Base-by-base conservation (phyloP, 2,888 invertebrate species). In the Parnassius orleans region DNA sequence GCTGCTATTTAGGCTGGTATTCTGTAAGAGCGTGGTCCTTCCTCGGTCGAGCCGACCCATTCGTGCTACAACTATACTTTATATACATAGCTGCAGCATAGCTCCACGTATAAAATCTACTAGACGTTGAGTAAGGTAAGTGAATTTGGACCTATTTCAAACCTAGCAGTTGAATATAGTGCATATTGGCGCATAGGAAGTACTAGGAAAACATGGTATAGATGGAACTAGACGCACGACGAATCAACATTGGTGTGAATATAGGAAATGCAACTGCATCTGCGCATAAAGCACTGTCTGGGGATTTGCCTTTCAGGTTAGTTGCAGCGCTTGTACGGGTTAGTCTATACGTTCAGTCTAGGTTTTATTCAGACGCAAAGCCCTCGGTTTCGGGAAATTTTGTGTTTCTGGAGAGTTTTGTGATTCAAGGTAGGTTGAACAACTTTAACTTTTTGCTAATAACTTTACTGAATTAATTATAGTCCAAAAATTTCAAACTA, bases 161-260 rank as follows among this genome's bases (percentile, higher is more conserved):
- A 19, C 56, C 12, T 41, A n/a, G n/a, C n/a, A n/a, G n/a, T n/a
- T 51, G 53, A 55, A 53, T 14, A 53, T 64, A 60, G 65, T 74
- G 75, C 72, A 74, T 67, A 59, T 66, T 68, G 65, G 64, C 71
- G 70, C 72, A 68, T 65, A 66, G 61, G 60, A 57, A 52, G 46
- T 69, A 76, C 74, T 57, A 74, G 75, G 75, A 66, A 61, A 70
- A 55, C 72, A 76, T 69, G 66, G 61, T 15, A 50, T n/a, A 44
- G 41, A 57, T 63, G 67, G 66, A 70, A 67, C 54, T 69, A 60
- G 54, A 47, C 44, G 46, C 64, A 63, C 57, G 59, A 57, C 64
- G 61, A 53, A 62, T 53, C 64, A 60, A 68, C 63, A 54, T 42
- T 55, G 69, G 71, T 66, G 58, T 61, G 66, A 65, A 68, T 59